A percentile compares a stretch with the other conserved stretches of the same genome.
phyloP scores from a whole-genome alignment of 2,113 vertebrate genomes.

The Mixornis gularis region DNA sequence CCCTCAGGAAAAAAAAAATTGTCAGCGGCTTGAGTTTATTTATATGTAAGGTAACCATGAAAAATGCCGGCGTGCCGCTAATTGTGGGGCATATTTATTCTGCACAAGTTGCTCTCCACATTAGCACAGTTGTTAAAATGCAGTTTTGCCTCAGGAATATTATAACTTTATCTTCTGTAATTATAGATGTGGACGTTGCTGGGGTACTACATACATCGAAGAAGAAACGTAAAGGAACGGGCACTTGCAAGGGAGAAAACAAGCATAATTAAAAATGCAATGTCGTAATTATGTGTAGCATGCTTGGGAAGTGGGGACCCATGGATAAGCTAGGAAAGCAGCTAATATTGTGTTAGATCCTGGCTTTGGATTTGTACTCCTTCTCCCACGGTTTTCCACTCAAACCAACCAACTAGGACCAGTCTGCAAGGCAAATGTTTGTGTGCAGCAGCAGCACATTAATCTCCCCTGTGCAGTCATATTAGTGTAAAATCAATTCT shows the following conservation, averaged over 20 bases:
- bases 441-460: constrained; percentile 18
- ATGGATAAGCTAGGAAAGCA: not conserved
- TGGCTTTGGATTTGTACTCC: constrained; percentile 32
- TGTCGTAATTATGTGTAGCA: not conserved
- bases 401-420: constrained; percentile 60
- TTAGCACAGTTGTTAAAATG: constrained; percentile 62
- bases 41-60: constrained; percentile 60
- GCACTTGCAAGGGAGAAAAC: not conserved
- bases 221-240: not conserved
- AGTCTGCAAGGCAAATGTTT: constrained; percentile 51
- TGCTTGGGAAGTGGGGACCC: not conserved
- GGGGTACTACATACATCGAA: not conserved
- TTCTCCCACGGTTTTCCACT: constrained; percentile 54
- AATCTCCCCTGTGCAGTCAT: not conserved
- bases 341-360: not conserved
- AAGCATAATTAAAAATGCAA: constrained; percentile 45
- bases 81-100: constrained; percentile 71
- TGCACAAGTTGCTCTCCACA: constrained; percentile 64
- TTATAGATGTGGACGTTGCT: constrained; percentile 54
- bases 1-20: constrained; percentile 58
- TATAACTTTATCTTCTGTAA: constrained; percentile 59
- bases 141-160: constrained; percentile 56
- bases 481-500: not conserved
- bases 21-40: constrained; percentile 60
- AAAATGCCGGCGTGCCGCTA: constrained; percentile 61